A percentile compares a stretch with the other conserved stretches of the same genome.
phyloP scores from a whole-genome alignment of 2,888 invertebrate species.

The Drosophila neotestacea region DNA sequence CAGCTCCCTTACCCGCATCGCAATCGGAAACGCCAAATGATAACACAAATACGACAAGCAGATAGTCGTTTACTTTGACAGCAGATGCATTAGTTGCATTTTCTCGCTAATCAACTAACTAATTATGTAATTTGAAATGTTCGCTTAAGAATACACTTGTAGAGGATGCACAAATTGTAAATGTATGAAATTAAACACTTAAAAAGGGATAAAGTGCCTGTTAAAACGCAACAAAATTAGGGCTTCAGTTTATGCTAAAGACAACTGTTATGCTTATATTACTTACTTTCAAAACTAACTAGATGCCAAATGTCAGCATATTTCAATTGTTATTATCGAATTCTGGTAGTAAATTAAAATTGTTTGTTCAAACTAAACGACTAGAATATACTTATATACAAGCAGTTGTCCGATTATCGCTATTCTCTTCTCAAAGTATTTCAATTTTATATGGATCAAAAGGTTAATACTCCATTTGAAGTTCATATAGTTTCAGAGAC shows the following conservation, averaged over 20 bases:
- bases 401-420: constrained; percentile 6
- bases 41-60: constrained; percentile 49
- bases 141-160: constrained; percentile 47
- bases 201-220: constrained; percentile 71
- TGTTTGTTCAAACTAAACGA: constrained; percentile 20
- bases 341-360: constrained; percentile 44
- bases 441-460: constrained; percentile 3
- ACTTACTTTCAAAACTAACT: constrained; percentile 22
- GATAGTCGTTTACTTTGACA: constrained; percentile 58
- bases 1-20: constrained; percentile 17
- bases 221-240: constrained; percentile 70
- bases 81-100: constrained; percentile 52
- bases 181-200: constrained; percentile 53
- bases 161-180: constrained; percentile 69
- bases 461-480: neutral
- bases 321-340: constrained; percentile 33
- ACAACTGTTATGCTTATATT: constrained; percentile 29
- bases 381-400: constrained; percentile 23
- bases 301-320: constrained; percentile 47
- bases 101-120: constrained; percentile 54
- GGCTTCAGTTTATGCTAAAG: constrained; percentile 43
- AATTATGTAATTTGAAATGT: constrained; percentile 21
- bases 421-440: constrained; percentile 14
- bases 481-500: neutral
- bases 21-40: constrained; percentile 41